Percentiles rank a stretch among this genome's conserved stretches.
Conservation (phyloP, 1,140 invertebrate genomes). For the Lanistes nyassanus region DNA sequence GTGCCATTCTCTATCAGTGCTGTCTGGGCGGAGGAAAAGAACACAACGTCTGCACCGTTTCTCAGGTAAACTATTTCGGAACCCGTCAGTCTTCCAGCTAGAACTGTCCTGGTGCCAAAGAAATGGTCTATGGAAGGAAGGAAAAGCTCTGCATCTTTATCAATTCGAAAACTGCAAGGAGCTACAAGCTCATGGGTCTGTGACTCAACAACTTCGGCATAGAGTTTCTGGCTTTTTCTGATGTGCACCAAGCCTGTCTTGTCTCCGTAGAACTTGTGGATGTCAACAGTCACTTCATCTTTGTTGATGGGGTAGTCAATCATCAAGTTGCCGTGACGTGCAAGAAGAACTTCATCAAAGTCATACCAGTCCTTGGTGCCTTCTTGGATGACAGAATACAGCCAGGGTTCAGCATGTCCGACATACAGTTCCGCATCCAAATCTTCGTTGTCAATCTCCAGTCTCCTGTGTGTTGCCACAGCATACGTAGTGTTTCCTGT, state of each 20-base stretch:
- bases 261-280: constrained; percentile 51
- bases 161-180: constrained; percentile 54
- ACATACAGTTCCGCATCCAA: constrained; percentile 46
- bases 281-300: constrained; percentile 36
- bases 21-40: constrained; percentile 50
- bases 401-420: constrained; percentile 49
- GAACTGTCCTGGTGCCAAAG: constrained; percentile 45
- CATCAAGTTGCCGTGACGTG: constrained; percentile 49
- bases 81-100: constrained; percentile 51
- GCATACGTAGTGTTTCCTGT: constrained; percentile 27
- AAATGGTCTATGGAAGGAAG: constrained; percentile 49
- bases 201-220: constrained; percentile 54
- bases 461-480: constrained; percentile 39
- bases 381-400: constrained; percentile 50
- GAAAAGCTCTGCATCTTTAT: constrained; percentile 47
- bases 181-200: constrained; percentile 49
- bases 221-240: constrained; percentile 46
- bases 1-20: constrained; percentile 49
- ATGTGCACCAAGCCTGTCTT: constrained; percentile 50
- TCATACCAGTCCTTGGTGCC: constrained; percentile 42
- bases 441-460: constrained; percentile 51
- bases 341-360: constrained; percentile 51
- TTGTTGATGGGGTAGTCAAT: constrained; percentile 48
- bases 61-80: constrained; percentile 44
- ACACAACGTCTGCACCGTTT: constrained; percentile 45